Evolutionary conservation across 2,888 invertebrate species (phyloP), one percentile per base, ranked within the genome.

Genomic region (Volucella bombylans): DNA sequence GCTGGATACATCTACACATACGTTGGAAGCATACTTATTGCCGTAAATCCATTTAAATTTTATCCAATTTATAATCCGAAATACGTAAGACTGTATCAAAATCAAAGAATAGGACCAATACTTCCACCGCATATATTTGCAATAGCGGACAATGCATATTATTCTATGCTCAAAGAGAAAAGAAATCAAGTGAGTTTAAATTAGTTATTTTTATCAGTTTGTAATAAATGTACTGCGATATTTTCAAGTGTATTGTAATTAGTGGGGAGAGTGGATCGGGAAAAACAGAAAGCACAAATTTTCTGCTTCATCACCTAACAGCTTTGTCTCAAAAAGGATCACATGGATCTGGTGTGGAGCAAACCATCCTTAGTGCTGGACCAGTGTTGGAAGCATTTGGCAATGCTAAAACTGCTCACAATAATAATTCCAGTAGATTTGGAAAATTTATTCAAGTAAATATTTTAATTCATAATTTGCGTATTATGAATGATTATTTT

Each of bases 1-100:
- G 96, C 96, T 88, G 97, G 97, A 61, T 97, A 98, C 92, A 98
- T 98, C 89, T 98, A 98, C 92, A 98, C 98, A 10, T 98, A 98
- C 89, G 98, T 98, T 87, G 98, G 98, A 69, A 97, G 97, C 72
- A 98, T 99, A 90, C 93, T 99, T 79, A 98, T 99, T 89, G 98
- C 98, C 67, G 95, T 98, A 87, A 98, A 98, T 92, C 96, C 96
- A 11, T 98, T 98, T 92, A 96, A 96, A 93, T 98, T 98, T 92
- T 97, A 97, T 92, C 98, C 98, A 23, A 98, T 99, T 88, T 99
- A 98, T 93, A 98, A 98, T 93, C 98, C 98, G 59, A 98, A 98
- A 92, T 98, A 98, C 93, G 98, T 98, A 87, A 97, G 97, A 92
- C 92, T 98, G 88, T 99, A 98, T 92, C 98, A 98, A 92, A 97